Base-by-base conservation (phyloP, 1,140 invertebrate genomes). In the Aporrectodea caliginosa region DNA sequence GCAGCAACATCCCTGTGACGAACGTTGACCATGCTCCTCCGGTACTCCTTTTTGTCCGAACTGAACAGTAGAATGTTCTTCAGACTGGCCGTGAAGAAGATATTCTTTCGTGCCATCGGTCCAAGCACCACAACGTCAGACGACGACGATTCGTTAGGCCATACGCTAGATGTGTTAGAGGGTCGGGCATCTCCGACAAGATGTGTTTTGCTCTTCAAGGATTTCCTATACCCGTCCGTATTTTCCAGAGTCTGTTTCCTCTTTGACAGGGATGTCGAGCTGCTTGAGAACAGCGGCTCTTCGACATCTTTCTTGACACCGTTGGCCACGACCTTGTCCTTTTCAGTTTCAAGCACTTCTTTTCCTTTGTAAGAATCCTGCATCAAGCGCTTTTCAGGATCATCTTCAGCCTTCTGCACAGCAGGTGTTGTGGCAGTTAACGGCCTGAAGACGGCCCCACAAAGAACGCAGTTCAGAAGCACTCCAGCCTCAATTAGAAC, bases 61-160 rank as follows among this genome's bases (percentile, higher is more conserved):
- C 85, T 84, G 83, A 89, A 90, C 84, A 87, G 87, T 31, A 89
- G 89, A 29, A 93, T 87, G 84, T 93, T 93, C 35, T 91, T 90
- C 78, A 95, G 88, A 84, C 92, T 94, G 78, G 94, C 93, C 83
- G 93, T 92, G 85, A 95, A 96, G 82, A 97, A 92, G 1, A 95
- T 92, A 86, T 98, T 95, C 71, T 93, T 93, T 31, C 94, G 89
- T 12, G 6, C 43, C 43, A 58, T 58, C 43, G 43, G 43, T 6
- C 22, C 22, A 58, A 58, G 43, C 6, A 22, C 6, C 22, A 22
- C 22, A 22, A 12, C 43, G 22, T 58, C 22, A 22, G 6, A 6
- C 6, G n/a, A n/a, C n/a, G n/a, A n/a, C n/a, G 43, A 12, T 6
- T 12, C 22, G 6, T 58, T 58, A 58, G 6, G 6, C 6, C 22